Evolutionary conservation across 1,140 invertebrate species (phyloP).

Genomic region (Zaprionus kolodkinae): DNA sequence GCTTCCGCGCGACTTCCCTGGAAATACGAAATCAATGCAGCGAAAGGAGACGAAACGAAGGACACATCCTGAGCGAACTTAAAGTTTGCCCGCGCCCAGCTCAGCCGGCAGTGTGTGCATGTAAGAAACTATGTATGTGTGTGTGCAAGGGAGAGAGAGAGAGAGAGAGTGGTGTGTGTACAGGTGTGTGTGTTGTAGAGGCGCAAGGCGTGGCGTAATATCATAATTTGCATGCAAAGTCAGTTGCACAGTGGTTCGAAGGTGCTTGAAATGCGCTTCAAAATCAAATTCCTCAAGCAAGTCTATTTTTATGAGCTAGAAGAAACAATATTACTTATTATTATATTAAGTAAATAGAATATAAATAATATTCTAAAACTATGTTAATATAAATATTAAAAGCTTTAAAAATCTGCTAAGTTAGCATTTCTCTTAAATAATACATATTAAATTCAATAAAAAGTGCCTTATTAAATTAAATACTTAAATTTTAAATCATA

Average conservation of each 20-base stretch:
- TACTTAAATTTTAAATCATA: too few species aligned
- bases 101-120: conserved; percentile 6
- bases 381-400: too few species aligned
- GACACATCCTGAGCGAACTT: conserved; percentile 65
- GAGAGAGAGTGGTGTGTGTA: conserved; percentile 1
- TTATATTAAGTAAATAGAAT: too few species aligned
- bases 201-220: conserved; percentile 45
- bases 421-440: too few species aligned
- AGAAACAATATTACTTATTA: too few species aligned
- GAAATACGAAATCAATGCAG: conserved; percentile 79
- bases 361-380: too few species aligned
- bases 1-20: conserved; percentile 78
- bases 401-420: too few species aligned
- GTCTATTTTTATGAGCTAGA: too few species aligned
- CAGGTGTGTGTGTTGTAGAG: conserved; percentile 21
- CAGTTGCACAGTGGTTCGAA: conserved; percentile 39
- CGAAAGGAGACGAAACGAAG: conserved; percentile 46
- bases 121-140: neutral
- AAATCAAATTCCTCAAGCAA: neutral
- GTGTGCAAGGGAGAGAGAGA: conserved; percentile 20
- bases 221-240: conserved; percentile 73
- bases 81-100: conserved; percentile 59
- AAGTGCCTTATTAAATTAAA: too few species aligned
- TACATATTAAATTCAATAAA: too few species aligned
- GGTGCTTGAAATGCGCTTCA: neutral